Percentiles rank a stretch among this genome's conserved stretches.
Evolutionary conservation across 1,140 invertebrate genomes (phyloP).

Genomic region (Tetragnatha versicolor): DNA sequence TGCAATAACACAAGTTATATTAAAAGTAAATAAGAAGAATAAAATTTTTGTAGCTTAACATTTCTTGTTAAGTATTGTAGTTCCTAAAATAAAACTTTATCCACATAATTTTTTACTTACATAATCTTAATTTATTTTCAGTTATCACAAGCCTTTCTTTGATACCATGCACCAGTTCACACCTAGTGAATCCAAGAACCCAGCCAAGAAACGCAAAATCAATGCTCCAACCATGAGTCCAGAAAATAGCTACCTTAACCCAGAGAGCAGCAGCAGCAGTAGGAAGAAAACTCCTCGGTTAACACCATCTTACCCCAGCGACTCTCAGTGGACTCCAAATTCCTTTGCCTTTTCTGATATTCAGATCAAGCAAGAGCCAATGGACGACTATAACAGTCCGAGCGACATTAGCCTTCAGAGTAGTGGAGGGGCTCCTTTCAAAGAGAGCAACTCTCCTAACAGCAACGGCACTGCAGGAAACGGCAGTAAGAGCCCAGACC

Average conservation of each 20-base stretch:
- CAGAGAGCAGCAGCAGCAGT: neutral
- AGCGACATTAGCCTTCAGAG: neutral
- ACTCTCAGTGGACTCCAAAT: constrained; percentile 44
- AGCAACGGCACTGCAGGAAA: neutral
- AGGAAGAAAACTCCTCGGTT: constrained; percentile 27
- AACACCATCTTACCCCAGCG: constrained; percentile 27
- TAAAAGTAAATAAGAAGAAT: too few species aligned
- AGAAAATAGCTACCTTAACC: constrained; percentile 1
- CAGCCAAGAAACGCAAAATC: constrained; percentile 28
- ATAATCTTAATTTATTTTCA: neutral
- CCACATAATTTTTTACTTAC: too few species aligned
- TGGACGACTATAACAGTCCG: constrained; percentile 11
- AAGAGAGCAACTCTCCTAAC: neutral
- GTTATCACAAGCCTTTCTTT: constrained; percentile 41
- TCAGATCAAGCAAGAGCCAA: constrained; percentile 31
- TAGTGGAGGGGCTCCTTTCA: neutral
- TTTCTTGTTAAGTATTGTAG: too few species aligned
- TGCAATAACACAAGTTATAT: too few species aligned
- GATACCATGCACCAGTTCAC: constrained; percentile 43
- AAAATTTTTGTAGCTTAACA: too few species aligned
- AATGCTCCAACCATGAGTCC: constrained; percentile 4
- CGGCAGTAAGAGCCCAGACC: neutral
- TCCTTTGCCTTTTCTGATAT: constrained; percentile 25
- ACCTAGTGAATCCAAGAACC: neutral
- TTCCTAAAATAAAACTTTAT: too few species aligned